phyloP scores from a whole-genome alignment of 2,888 invertebrate genomes.

The Chaitophorus viminalis region DNA sequence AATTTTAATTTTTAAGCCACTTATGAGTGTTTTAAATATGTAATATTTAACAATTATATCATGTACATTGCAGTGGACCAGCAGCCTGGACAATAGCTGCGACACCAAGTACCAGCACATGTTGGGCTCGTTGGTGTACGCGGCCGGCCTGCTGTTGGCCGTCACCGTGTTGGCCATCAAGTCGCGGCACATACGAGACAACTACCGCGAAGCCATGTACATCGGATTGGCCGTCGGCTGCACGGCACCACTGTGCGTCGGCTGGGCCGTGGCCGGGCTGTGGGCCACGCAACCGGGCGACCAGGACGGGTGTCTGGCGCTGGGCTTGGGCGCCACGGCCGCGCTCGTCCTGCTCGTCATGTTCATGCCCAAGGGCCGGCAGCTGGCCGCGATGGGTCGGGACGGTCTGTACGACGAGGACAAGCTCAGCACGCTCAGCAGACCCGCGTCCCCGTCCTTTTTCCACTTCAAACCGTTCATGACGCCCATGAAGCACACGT shows the following conservation, averaged over 20 bases:
- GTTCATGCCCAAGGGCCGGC: constrained; percentile 93
- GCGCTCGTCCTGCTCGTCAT: constrained; percentile 88
- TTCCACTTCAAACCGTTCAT: constrained; percentile 88
- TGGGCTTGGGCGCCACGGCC: constrained; percentile 86
- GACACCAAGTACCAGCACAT: constrained; percentile 73
- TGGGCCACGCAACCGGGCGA: constrained; percentile 78
- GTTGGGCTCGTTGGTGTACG: constrained; percentile 81
- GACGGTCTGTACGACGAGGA: constrained; percentile 82
- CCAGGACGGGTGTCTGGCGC: constrained; percentile 88
- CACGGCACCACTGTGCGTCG: constrained; percentile 86
- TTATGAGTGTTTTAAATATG: no score
- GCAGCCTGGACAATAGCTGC: constrained; percentile 58
- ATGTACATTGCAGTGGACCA: constrained; percentile 31
- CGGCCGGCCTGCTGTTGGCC: constrained; percentile 84
- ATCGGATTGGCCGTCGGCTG: constrained; percentile 89
- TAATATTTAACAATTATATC: no score
- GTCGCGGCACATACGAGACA: constrained; percentile 89
- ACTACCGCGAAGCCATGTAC: constrained; percentile 92
- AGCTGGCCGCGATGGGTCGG: constrained; percentile 90
- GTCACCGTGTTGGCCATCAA: constrained; percentile 86
- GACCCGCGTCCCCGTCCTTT: constrained; percentile 76
- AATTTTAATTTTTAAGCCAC: no score
- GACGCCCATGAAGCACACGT: constrained; percentile 72
- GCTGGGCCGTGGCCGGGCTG: constrained; percentile 85
- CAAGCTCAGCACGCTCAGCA: constrained; percentile 81